Evolutionary conservation across 2,888 invertebrate species (phyloP), one percentile per base, ranked within the genome.

Genomic region (Rugalucina vietnamica): DNA sequence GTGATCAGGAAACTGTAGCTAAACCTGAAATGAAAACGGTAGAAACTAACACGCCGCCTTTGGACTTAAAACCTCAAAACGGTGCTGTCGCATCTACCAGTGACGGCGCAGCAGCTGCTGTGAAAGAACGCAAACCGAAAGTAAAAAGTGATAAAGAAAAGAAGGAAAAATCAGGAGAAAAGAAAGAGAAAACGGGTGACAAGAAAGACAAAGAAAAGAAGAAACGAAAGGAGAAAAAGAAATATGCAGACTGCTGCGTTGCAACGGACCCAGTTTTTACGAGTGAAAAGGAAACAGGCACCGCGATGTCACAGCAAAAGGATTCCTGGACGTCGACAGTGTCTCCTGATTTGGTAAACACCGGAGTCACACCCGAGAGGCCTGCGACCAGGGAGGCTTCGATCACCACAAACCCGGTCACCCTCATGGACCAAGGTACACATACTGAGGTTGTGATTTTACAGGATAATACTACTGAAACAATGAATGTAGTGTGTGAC

Each of bases 271-370:
- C 84, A n/a, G 84, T 89, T 32, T 65, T 87, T 21, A 73, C 84
- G 36, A 86, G 65, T 78, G 91, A 92, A 74, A 91, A 91, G 72
- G 92, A 93, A 78, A 92, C 92, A 1, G 82, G 84, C 10, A 93
- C 93, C 0, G 54, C 57, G 14, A 74, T 39, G 3, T 70, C 86
- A n/a, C 77, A 87, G n/a, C 81, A 80, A 18, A 82, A 87, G 14
- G 93, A 93, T 54, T 90, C 90, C 34, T 93, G 93, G 93, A 93
- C 93, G 8, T 82, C 84, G 60, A 93, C 93, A 5, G 76, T 84
- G 0, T 81, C 77, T n/a, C 91, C 91, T 1, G 90, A 91, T 50
- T 60, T 91, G 50, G 84, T 93, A 27, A 92, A 91, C 82, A 92
- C 93, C 0, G 93, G 92, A 27, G 90, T 92, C 34, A 89, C 91